Evolutionary conservation across 2,113 vertebrate species (phyloP), one percentile per base, ranked within the genome.

Genomic region (Alaudala cheleensis): DNA sequence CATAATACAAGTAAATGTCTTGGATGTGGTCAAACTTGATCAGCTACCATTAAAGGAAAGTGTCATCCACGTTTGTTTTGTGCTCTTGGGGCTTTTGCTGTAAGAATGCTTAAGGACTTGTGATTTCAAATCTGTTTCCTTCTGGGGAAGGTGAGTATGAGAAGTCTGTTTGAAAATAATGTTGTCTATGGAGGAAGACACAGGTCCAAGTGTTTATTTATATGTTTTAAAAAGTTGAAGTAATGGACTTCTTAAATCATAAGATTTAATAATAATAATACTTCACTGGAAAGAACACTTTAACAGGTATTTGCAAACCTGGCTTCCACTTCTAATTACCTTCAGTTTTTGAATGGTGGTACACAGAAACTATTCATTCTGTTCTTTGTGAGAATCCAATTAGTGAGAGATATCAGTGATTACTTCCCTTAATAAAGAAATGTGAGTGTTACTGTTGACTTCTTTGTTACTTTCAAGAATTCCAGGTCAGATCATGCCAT

Each of bases 21-120:
- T 74, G 37, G 64, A 25, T 0, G 0, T 45, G 12, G 23, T 82
- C 47, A 37, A 18, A 54, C 67, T 34, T 65, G 25, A 31, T 80
- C 54, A 73, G 23, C 29, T 26, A 33, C 40, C 15, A 10, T 84
- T 77, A 51, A 47, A 56, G 67, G 69, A 34, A 14, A 44, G 44
- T 29, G 33, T 88, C 2, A 12, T 0, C 23, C 2, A 0, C 0
- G 2, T 57, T 82, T 49, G 8, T 0, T 12, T 28, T 61, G 34
- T 15, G 20, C 33, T 42, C 8, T 31, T 10, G 8, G 58, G 45
- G 29, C 54, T 69, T 80, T 53, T 40, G 7, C 54, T 69, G 3
- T 25, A 50, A 73, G 40, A 81, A 9, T 37, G 15, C 25, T 17
- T 61, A 20, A 78, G 28, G 50, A 56, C 62, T 67, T 47, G 10